phyloP scores from a whole-genome alignment of 2,888 invertebrate species.

The Altica lythri region DNA sequence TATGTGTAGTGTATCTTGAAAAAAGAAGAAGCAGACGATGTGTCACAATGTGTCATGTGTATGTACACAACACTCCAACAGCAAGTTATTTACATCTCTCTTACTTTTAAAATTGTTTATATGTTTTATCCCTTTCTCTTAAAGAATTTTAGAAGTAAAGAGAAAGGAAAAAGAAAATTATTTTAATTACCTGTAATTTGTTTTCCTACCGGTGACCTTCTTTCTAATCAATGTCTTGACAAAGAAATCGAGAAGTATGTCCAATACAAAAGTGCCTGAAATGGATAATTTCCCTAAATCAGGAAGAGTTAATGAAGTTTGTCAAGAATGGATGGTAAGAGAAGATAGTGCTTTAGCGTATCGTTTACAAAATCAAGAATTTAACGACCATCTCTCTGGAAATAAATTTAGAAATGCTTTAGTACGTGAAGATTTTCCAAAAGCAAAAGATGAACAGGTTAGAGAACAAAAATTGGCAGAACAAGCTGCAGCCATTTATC shows the following conservation, averaged over 20 bases:
- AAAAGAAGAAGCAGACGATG: slow-evolving; percentile 3
- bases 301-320: slow-evolving; percentile 74
- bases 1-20: too few species aligned
- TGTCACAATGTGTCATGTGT: slow-evolving; percentile 23
- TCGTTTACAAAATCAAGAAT: slow-evolving; percentile 80
- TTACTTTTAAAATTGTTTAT: slow-evolving; percentile 20
- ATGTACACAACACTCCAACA: too few species aligned
- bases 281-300: slow-evolving; percentile 65
- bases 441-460: slow-evolving; percentile 74
- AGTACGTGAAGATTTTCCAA: slow-evolving; percentile 78
- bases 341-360: slow-evolving; percentile 84
- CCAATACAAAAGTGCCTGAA: slow-evolving; percentile 43
- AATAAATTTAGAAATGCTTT: slow-evolving; percentile 75
- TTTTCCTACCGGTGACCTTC: slow-evolving; percentile 35
- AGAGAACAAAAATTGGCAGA: slow-evolving; percentile 69
- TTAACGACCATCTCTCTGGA: slow-evolving; percentile 75
- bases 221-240: slow-evolving; percentile 28
- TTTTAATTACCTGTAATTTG: slow-evolving; percentile 31
- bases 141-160: slow-evolving; percentile 34
- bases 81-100: slow-evolving; percentile 33
- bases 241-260: slow-evolving; percentile 35
- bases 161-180: slow-evolving; percentile 32
- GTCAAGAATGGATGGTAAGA: slow-evolving; percentile 81
- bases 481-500: slow-evolving; percentile 65
- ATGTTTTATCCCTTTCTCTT: slow-evolving; percentile 28